Evolutionary conservation across 2,888 invertebrate genomes (phyloP).

Genomic region (Aromia moschata): DNA sequence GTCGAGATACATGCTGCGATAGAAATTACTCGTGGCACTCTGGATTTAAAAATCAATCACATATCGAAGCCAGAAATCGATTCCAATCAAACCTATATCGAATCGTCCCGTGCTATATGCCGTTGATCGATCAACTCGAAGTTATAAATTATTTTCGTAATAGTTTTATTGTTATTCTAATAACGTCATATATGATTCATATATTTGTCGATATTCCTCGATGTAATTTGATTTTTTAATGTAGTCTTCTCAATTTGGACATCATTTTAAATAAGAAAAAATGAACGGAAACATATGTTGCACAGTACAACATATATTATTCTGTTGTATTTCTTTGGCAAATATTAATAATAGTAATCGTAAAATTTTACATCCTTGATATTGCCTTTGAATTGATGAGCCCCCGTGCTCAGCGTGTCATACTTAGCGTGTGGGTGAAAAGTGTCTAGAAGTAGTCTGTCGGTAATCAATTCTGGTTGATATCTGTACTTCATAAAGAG

Average conservation of each 20-base stretch:
- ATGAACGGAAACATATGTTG: not conserved
- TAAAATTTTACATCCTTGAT: no score
- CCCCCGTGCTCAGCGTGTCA: no score
- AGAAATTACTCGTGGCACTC: constrained; percentile 49
- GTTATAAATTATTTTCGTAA: constrained; percentile 20
- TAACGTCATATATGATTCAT: constrained; percentile 18
- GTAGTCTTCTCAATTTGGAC: constrained; percentile 14
- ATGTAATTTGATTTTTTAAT: constrained; percentile 10
- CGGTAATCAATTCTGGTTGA: no score
- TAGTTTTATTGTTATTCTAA: constrained; percentile 21
- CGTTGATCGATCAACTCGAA: constrained; percentile 8
- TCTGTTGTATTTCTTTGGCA: no score
- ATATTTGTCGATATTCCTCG: not conserved
- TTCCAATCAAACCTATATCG: constrained; percentile 38
- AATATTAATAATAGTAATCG: no score
- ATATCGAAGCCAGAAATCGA: constrained; percentile 42
- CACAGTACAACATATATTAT: no score
- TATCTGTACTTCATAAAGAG: no score
- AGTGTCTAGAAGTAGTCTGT: no score
- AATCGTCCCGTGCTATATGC: constrained; percentile 16
- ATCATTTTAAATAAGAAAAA: constrained; percentile 9
- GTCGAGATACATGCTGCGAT: constrained; percentile 50
- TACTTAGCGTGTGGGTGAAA: no score
- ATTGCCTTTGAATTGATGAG: no score
- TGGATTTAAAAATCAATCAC: constrained; percentile 52